These are phyloP conservation scores for Sebastes melanostomus DNA, from an alignment of 2,797 vertebrate genomes.

Conservation along the genomic window DNA sequence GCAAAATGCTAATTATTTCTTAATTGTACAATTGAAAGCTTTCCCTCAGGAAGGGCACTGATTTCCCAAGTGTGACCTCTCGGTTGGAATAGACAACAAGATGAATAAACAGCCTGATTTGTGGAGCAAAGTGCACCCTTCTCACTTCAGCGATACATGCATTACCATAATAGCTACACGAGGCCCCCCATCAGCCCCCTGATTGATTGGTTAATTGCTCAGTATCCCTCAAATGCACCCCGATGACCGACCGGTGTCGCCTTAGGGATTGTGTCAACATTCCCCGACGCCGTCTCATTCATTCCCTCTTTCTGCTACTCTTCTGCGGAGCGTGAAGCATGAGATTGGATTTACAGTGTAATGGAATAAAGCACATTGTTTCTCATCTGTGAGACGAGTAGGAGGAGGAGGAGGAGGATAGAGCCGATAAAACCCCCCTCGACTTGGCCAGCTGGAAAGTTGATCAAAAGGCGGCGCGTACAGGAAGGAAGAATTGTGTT, in stretches of 20 bases:
- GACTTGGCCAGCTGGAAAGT: constrained; percentile 64
- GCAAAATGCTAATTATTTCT: constrained; percentile 38
- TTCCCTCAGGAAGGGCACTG: constrained; percentile 13
- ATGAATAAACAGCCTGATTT: constrained; percentile 32
- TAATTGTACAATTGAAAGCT: constrained; percentile 38
- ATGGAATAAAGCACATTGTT: constrained; percentile 83
- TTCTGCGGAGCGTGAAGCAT: constrained; percentile 77
- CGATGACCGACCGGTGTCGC: constrained; percentile 41
- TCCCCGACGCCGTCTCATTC: constrained; percentile 61
- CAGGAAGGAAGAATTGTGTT: constrained; percentile 33
- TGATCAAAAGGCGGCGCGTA: constrained; percentile 61
- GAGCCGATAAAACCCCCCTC: constrained; percentile 59
- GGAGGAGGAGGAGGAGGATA: constrained; percentile 41
- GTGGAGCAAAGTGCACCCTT: constrained; percentile 11
- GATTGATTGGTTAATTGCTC: constrained; percentile 78
- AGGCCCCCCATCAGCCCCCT: constrained; percentile 53
- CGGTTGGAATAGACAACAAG: constrained; percentile 13
- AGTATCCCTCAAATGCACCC: constrained; percentile 56
- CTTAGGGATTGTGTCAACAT: constrained; percentile 73
- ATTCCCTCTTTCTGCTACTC: constrained; percentile 54
- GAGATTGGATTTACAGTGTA: constrained; percentile 82
- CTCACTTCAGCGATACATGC: constrained; percentile 38
- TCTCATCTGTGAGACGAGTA: constrained; percentile 59
- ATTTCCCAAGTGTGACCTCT: constrained; percentile 49
- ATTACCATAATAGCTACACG: constrained; percentile 53